Base-by-base conservation (phyloP, 2,888 invertebrate species). In the Andricus curvator region DNA sequence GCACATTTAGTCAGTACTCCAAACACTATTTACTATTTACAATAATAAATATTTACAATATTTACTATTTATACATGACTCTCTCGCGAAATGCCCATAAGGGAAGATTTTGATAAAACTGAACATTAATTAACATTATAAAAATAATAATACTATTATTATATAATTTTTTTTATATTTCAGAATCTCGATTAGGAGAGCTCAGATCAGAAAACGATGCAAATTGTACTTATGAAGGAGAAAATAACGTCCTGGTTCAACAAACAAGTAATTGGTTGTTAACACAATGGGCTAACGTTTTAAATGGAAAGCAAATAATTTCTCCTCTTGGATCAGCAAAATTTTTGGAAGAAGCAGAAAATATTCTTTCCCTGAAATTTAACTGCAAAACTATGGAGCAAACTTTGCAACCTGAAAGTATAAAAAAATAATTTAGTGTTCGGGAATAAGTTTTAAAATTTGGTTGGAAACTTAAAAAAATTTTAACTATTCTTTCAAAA, bases 151-250 rank as follows among this genome's bases (percentile, higher is more conserved):
- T 37, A 37, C 37, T 37, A 37, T 37, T 37, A 37, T 37, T 37
- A 37, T 6, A 56, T 68, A 20, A 66, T n/a, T 37, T 66, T 37
- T 37, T 8, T 8, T 81, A 81, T 80, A 62, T 89, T 90, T 5
- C 88, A 97, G 97, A 95, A 62, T 93, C 97, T 41, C 95, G 96
- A 25, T 93, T 98, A 77, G 96, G 97, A 66, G 95, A 95, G 11
- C 91, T 98, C 0, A 94, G 97, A 65, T 95, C 96, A 90, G 96
- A 97, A 89, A 96, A 97, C 91, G 98, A 98, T 91, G 97, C 97
- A 0, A 97, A 97, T 93, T 96, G 96, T 89, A 98, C 96, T 0
- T 98, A 97, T 90, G 98, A 98, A 93, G 98, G 98, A 0, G 98
- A 98, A 93, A 98, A 97, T 93, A 97, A 97, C 89, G 96, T 98